Percentiles rank a stretch among this genome's conserved stretches.
Evolutionary conservation across 2,113 vertebrate species (phyloP).

Genomic region (Gallinago paraguaiae): DNA sequence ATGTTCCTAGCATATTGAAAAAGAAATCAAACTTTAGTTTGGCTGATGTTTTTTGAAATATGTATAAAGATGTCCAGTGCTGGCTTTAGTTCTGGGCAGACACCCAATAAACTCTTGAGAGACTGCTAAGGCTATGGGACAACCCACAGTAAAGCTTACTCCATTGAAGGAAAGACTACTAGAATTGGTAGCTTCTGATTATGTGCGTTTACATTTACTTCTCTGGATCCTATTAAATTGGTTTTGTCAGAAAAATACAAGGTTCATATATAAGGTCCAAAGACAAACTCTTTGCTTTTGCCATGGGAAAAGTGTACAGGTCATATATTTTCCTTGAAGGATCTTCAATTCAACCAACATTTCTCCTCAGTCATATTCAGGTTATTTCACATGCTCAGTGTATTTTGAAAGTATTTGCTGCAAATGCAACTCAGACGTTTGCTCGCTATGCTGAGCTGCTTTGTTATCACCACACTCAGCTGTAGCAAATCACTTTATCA

Average conservation of each 20-base stretch:
- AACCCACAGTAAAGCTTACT: neutral
- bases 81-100: neutral
- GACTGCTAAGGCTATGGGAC: neutral
- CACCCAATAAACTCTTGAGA: neutral
- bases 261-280: neutral
- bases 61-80: neutral
- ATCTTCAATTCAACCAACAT: neutral
- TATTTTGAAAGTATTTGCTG: neutral
- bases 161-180: neutral
- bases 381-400: neutral
- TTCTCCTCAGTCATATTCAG: neutral
- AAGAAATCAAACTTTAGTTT: neutral
- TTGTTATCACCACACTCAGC: neutral
- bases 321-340: neutral
- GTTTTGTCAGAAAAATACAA: neutral
- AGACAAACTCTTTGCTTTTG: neutral
- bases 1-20: neutral
- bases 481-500: neutral
- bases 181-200: neutral
- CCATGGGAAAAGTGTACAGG: neutral
- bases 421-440: neutral
- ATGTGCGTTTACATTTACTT: fast-evolving
- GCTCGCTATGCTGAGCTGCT: neutral
- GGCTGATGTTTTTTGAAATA: neutral
- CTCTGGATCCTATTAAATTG: neutral